Percentiles rank a stretch among this genome's conserved stretches.
Evolutionary conservation across 2,797 vertebrate species (phyloP).

Genomic region (Adelosebastes latens): DNA sequence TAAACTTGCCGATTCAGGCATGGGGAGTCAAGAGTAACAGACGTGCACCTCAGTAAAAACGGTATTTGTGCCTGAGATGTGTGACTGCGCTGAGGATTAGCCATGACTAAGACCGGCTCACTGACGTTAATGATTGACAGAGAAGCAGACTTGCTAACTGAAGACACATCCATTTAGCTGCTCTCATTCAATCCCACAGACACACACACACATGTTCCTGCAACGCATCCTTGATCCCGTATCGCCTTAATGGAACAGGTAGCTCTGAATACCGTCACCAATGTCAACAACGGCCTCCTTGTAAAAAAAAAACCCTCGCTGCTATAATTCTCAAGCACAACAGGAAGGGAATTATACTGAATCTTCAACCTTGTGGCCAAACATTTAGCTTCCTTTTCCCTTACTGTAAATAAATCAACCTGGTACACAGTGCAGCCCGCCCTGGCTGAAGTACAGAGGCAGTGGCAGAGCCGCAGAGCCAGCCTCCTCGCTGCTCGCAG

Average conservation of each 20-base stretch:
- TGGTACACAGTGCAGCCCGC: conserved; percentile 26
- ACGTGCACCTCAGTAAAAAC: conserved; percentile 3
- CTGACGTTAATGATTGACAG: conserved; percentile 71
- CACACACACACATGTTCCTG: not conserved
- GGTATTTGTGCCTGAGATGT: conserved; percentile 32
- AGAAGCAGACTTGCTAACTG: conserved; percentile 48
- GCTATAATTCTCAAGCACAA: conserved; percentile 48
- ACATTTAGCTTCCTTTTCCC: conserved; percentile 63
- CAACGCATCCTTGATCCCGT: conserved; percentile 2
- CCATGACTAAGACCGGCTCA: conserved; percentile 25
- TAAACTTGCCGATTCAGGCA: not conserved
- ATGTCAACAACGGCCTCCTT: conserved; percentile 39
- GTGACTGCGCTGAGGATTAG: conserved; percentile 21
- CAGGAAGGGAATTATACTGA: conserved; percentile 57
- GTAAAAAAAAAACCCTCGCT: conserved; percentile 42
- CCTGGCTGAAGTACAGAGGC: conserved; percentile 33
- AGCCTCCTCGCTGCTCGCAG: conserved; percentile 26
- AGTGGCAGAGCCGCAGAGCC: conserved; percentile 13
- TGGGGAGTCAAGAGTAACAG: conserved; percentile 23
- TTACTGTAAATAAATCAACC: conserved; percentile 56
- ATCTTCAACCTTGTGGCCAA: conserved; percentile 51
- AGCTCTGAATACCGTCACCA: conserved; percentile 32
- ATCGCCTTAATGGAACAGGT: conserved; percentile 44
- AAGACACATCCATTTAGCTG: conserved; percentile 30
- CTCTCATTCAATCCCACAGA: conserved; percentile 16